Evolutionary conservation across 2,113 vertebrate species (phyloP).

Genomic region (Zapornia atra): DNA sequence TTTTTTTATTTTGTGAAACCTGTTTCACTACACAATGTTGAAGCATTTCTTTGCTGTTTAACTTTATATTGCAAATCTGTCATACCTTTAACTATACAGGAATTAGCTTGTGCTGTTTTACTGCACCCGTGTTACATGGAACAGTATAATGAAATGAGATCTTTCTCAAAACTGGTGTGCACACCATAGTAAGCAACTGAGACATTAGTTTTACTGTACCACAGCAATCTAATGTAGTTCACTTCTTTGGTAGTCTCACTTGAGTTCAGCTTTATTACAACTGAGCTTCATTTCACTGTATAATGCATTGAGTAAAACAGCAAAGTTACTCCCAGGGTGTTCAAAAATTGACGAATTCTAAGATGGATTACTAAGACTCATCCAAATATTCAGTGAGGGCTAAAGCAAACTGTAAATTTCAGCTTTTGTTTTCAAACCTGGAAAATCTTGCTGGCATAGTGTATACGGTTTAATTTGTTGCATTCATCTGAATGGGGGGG

Average conservation of each 20-base stretch:
- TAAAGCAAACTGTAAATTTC: conserved; percentile 64
- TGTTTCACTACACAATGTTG: conserved; percentile 74
- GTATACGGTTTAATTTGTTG: conserved; percentile 56
- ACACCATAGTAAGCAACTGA: conserved; percentile 55
- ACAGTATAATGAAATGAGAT: conserved; percentile 65
- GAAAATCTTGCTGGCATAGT: conserved; percentile 61
- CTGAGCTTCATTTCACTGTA: conserved; percentile 43
- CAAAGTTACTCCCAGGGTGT: conserved; percentile 61
- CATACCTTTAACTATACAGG: conserved; percentile 61
- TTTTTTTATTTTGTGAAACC: conserved; percentile 73
- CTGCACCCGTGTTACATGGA: conserved; percentile 71
- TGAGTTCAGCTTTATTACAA: conserved; percentile 57
- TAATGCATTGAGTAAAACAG: conserved; percentile 60
- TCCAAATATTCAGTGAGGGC: conserved; percentile 55
- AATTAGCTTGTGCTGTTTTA: conserved; percentile 69
- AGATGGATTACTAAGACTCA: conserved; percentile 46
- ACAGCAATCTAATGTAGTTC: conserved; percentile 50
- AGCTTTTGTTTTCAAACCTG: conserved; percentile 72
- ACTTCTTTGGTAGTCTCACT: conserved; percentile 58
- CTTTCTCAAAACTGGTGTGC: conserved; percentile 47
- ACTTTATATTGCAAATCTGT: conserved; percentile 71
- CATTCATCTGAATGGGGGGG: conserved; percentile 49
- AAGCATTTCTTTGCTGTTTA: conserved; percentile 76
- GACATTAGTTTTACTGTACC: conserved; percentile 49
- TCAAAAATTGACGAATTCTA: conserved; percentile 43